These are phyloP conservation scores for Drosophila lacertosa DNA, from an alignment of 1,140 invertebrate species.

Conservation along the genomic window DNA sequence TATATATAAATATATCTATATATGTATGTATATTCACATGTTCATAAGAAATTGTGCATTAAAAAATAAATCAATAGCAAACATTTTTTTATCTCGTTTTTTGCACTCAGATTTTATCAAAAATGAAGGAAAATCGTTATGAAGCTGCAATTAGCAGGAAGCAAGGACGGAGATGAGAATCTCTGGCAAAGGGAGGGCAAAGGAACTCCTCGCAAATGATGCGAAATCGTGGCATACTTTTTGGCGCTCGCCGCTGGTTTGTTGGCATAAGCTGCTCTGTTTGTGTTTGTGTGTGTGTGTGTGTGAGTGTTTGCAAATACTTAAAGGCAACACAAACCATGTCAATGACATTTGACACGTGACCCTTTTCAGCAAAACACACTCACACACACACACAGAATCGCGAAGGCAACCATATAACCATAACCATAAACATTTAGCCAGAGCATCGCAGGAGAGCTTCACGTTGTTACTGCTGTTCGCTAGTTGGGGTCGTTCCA, in stretches of 20 bases:
- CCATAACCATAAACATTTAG: slow-evolving; percentile 80
- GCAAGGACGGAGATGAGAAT: neutral
- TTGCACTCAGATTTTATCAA: no score
- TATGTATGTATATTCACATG: no score
- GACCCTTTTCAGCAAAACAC: slow-evolving; percentile 72
- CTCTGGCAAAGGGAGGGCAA: slow-evolving; percentile 18
- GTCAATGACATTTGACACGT: slow-evolving; percentile 82
- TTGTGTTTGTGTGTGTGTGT: slow-evolving; percentile 31
- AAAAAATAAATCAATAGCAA: no score
- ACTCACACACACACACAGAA: slow-evolving; percentile 19
- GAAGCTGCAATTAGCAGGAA: slow-evolving; percentile 51
- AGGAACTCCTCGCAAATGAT: slow-evolving; percentile 61
- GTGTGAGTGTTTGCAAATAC: slow-evolving; percentile 65
- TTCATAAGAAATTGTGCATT: no score
- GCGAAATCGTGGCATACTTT: slow-evolving; percentile 76
- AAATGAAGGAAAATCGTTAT: slow-evolving; percentile 9
- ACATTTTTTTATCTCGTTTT: no score
- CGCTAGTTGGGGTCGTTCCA: slow-evolving; percentile 62
- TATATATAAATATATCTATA: no score
- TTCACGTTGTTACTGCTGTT: slow-evolving; percentile 6
- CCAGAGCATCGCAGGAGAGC: slow-evolving; percentile 43
- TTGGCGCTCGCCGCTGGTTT: slow-evolving; percentile 22
- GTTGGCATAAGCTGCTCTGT: slow-evolving; percentile 39
- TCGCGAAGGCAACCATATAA: slow-evolving; percentile 53
- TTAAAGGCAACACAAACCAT: slow-evolving; percentile 77